Evolutionary conservation across 2,113 vertebrate species (phyloP), one percentile per base, ranked within the genome.

Genomic region (Calyptomena viridis): DNA sequence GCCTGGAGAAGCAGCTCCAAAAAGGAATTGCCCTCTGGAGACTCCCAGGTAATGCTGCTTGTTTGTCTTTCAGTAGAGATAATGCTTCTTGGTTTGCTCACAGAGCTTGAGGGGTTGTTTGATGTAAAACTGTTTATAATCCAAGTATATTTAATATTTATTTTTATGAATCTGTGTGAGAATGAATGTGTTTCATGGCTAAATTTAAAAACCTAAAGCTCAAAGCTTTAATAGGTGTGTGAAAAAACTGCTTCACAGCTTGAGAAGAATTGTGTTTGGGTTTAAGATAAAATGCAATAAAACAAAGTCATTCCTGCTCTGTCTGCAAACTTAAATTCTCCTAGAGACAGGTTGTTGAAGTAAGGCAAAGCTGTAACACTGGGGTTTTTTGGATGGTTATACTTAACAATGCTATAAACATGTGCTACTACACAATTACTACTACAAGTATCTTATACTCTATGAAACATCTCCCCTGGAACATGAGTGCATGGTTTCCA

Each of bases 371-470:
- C 35, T 77, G 79, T 44, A 46, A 39, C 11, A 18, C 3, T 53
- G 59, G n/a, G n/a, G 3, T 8, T 59, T 53, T 90, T 52, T 23
- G 28, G 47, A 49, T 33, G 55, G 59, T 24, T 60, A 15, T 2
- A 2, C 8, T 15, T 46, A 25, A 9, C 11, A 50, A 23, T 11
- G 35, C 40, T 47, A 0, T 6, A 35, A 63, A 9, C 20, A 11
- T 25, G 84, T 78, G 42, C 18, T 58, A 5, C 37, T 30, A n/a
- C 15, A 40, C 6, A 22, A 40, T 91, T 82, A 35, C 23, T 77
- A 3, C 47, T 47, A 49, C 12, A 60, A 23, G 10, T 50, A n/a
- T 9, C 12, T 40, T 12, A 5, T 3, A 4, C 5, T 37, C 22
- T 18, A 12, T 75, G 44, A 8, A 33, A 59, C 63, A 14, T 7